A percentile compares a stretch with the other conserved stretches of the same genome.
Evolutionary conservation across 2,113 vertebrate species (phyloP).

Genomic region (Perognathus longimembris): DNA sequence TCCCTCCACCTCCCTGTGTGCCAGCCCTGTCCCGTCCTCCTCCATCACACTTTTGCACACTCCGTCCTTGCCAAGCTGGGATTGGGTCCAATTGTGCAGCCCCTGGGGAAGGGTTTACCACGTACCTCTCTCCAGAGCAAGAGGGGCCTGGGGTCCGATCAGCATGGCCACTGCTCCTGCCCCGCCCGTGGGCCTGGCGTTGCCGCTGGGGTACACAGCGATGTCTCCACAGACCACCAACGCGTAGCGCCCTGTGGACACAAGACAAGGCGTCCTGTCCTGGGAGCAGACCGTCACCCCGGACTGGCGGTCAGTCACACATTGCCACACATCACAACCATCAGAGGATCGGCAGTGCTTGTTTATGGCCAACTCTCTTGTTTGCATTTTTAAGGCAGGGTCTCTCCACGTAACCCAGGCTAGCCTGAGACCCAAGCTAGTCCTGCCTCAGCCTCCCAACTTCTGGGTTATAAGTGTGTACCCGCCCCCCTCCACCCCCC

Average conservation of each 20-base stretch:
- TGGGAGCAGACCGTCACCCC: no score
- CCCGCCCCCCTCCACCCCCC: no score
- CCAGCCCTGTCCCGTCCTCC: background rate
- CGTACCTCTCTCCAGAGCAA: constrained; percentile 88
- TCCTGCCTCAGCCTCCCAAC: background rate
- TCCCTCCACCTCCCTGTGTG: background rate
- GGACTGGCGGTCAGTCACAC: no score
- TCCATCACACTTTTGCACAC: background rate
- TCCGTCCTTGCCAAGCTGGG: background rate
- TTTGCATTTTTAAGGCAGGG: background rate
- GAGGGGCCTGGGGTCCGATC: constrained; percentile 87
- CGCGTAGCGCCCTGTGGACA: constrained; percentile 84
- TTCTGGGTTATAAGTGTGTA: background rate
- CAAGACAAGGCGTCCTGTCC: background rate
- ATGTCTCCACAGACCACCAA: constrained; percentile 90
- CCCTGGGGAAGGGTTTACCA: background rate
- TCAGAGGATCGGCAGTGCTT: no score
- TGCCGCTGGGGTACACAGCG: constrained; percentile 85
- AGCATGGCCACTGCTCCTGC: constrained; percentile 89
- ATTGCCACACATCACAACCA: background rate
- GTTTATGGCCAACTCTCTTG: no score
- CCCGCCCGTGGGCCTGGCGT: constrained; percentile 84
- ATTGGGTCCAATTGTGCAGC: background rate
- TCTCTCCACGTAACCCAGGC: background rate
- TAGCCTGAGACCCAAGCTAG: background rate